phyloP scores from a whole-genome alignment of 2,888 invertebrate species.

The Leucophenga maculata region DNA sequence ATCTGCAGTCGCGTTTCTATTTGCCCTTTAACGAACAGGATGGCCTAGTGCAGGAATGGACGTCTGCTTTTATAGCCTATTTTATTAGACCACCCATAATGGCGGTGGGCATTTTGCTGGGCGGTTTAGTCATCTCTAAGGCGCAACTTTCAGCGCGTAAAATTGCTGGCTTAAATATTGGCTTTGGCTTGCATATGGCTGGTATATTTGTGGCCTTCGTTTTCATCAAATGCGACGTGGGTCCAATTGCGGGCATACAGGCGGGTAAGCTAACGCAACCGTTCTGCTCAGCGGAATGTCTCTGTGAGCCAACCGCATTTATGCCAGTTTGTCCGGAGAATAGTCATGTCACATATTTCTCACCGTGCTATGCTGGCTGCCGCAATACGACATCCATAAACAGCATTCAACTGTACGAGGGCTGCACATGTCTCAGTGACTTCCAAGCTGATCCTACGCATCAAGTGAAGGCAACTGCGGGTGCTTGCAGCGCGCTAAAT shows the following conservation, averaged over 20 bases:
- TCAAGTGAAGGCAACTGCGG: constrained; percentile 72
- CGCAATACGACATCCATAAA: constrained; percentile 70
- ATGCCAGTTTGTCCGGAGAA: constrained; percentile 78
- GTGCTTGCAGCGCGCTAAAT: constrained; percentile 74
- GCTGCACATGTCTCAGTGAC: constrained; percentile 74
- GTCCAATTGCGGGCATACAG: constrained; percentile 73
- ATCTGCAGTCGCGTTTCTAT: constrained; percentile 76
- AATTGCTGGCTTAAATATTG: constrained; percentile 74
- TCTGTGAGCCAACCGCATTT: constrained; percentile 74
- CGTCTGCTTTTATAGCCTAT: constrained; percentile 73
- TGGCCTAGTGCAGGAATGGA: constrained; percentile 75
- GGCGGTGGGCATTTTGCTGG: constrained; percentile 73
- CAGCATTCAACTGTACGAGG: constrained; percentile 72
- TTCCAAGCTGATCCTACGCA: constrained; percentile 47
- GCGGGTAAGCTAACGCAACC: constrained; percentile 71
- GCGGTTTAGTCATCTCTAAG: constrained; percentile 75
- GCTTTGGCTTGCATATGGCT: constrained; percentile 71
- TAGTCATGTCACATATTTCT: constrained; percentile 76
- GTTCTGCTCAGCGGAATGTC: constrained; percentile 75
- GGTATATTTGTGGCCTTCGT: constrained; percentile 72
- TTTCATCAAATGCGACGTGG: constrained; percentile 73
- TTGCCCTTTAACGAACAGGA: constrained; percentile 73
- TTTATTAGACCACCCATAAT: constrained; percentile 76
- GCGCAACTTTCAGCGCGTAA: constrained; percentile 73
- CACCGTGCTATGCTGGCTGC: constrained; percentile 84